These are phyloP conservation scores for Planococcus citri DNA, from an alignment of 1,140 invertebrate species.

Conservation along the genomic window DNA sequence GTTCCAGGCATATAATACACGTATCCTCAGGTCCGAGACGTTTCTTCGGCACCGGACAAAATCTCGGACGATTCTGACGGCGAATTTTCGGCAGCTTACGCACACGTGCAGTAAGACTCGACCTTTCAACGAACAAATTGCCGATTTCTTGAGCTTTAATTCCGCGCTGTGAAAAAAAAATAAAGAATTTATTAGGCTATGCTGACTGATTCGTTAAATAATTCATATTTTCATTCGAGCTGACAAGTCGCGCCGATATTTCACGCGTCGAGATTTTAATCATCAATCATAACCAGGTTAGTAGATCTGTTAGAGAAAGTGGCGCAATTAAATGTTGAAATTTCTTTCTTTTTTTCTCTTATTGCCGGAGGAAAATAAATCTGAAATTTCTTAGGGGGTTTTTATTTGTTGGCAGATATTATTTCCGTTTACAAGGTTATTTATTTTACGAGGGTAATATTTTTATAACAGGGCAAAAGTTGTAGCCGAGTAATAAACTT, in stretches of 20 bases:
- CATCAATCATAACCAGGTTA: no score
- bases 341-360: no score
- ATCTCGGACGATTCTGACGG: not conserved
- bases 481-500: conserved; percentile 6
- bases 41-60: not conserved
- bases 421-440: conserved; percentile 7
- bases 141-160: not conserved
- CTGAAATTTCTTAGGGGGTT: not conserved
- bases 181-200: no score
- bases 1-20: not conserved
- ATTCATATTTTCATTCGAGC: no score
- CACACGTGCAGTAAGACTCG: not conserved
- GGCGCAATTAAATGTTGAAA: no score
- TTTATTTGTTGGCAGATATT: not conserved
- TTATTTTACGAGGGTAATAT: conserved; percentile 7
- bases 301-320: no score
- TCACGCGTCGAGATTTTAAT: no score
- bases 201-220: no score
- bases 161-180: not conserved
- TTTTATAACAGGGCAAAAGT: conserved; percentile 7
- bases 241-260: no score
- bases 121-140: not conserved
- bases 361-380: not conserved
- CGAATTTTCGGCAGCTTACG: not conserved
- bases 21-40: not conserved